A percentile compares a stretch with the other conserved stretches of the same genome.
Conservation (phyloP, 2,797 vertebrate species). For the Ambastaia sidthimunki region DNA sequence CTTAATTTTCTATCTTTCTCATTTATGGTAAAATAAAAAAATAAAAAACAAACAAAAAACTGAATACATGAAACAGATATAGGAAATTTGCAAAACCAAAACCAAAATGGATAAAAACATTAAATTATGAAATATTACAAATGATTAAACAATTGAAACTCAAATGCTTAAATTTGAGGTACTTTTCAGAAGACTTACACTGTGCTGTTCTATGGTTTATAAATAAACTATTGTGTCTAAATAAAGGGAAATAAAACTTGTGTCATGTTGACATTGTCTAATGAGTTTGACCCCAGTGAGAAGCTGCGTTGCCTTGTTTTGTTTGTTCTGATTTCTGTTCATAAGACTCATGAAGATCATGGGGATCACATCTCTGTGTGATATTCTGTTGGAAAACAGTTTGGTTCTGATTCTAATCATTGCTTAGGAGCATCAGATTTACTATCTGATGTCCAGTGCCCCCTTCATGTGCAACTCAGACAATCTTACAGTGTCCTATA, state of each 20-base stretch:
- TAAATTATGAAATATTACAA: no score
- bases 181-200: not conserved
- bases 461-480: constrained; percentile 45
- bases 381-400: not conserved
- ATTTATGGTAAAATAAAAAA: no score
- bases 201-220: no score
- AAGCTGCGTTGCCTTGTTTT: constrained; percentile 43
- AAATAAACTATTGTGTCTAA: not conserved
- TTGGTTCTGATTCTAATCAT: constrained; percentile 26
- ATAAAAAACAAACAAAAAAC: no score
- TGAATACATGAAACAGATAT: no score
- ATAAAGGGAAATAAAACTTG: constrained; percentile 46
- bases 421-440: not conserved
- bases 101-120: no score
- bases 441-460: constrained; percentile 44
- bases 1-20: no score
- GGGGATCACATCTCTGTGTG: not conserved
- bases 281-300: constrained; percentile 29
- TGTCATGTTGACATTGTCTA: constrained; percentile 3
- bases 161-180: no score
- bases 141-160: no score
- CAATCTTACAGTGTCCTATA: constrained; percentile 41
- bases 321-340: constrained; percentile 33
- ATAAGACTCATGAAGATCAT: not conserved
- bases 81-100: no score